phyloP scores from a whole-genome alignment of 2,113 vertebrate genomes.

The Dipodomys ordii region DNA sequence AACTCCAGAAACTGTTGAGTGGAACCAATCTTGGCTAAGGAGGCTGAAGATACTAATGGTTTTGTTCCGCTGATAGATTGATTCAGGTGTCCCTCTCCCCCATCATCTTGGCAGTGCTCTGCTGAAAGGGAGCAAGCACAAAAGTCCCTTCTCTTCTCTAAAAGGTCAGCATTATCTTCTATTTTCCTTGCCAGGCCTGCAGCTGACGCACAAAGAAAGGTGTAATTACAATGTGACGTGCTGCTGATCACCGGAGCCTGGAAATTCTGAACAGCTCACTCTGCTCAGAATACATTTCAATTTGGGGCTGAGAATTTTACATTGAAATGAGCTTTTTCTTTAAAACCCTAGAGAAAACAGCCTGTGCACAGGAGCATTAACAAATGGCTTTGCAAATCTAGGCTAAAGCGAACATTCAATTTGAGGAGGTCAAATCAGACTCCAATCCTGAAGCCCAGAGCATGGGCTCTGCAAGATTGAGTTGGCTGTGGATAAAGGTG shows the following conservation, averaged over 20 bases:
- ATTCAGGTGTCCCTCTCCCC: slow-evolving; percentile 79
- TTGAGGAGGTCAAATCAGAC: slow-evolving; percentile 93
- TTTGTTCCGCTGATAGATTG: slow-evolving; percentile 73
- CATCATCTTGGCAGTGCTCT: slow-evolving; percentile 66
- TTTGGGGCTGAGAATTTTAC: slow-evolving; percentile 89
- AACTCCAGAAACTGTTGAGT: slow-evolving; percentile 65
- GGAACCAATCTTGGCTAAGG: slow-evolving; percentile 77
- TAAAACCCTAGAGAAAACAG: slow-evolving; percentile 91
- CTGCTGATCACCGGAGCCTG: slow-evolving; percentile 83
- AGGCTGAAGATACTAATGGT: slow-evolving; percentile 68
- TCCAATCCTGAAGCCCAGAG: slow-evolving; percentile 83
- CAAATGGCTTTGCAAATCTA: slow-evolving; percentile 92
- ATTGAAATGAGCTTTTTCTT: slow-evolving; percentile 92
- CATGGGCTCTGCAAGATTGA: slow-evolving; percentile 71
- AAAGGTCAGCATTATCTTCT: slow-evolving; percentile 84
- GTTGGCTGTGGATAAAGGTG: slow-evolving; percentile 61
- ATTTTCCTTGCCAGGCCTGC: slow-evolving; percentile 77
- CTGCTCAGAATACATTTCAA: slow-evolving; percentile 90
- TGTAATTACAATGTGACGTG: slow-evolving; percentile 89
- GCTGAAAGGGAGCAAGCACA: slow-evolving; percentile 81
- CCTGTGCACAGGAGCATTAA: slow-evolving; percentile 88
- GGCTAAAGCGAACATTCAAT: slow-evolving; percentile 94
- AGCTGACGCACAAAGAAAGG: slow-evolving; percentile 86
- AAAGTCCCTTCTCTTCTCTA: slow-evolving; percentile 85
- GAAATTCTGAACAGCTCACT: slow-evolving; percentile 86